Percentiles rank a stretch among this genome's conserved stretches.
Evolutionary conservation across 1,140 invertebrate species (phyloP).

Genomic region (Drosophila ercepeae): DNA sequence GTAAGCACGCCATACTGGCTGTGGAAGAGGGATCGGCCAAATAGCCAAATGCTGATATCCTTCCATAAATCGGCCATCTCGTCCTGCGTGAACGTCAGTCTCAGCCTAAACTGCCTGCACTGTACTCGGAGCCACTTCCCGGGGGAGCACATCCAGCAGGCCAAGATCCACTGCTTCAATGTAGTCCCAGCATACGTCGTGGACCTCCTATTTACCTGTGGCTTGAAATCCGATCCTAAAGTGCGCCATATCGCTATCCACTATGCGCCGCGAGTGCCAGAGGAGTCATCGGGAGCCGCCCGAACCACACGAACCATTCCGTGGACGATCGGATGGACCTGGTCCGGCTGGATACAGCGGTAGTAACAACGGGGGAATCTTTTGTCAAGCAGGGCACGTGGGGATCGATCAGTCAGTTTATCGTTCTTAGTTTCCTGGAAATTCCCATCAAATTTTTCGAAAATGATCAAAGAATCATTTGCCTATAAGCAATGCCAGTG

Average conservation of each 20-base stretch:
- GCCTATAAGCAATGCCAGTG: conserved; percentile 72
- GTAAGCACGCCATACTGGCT: conserved; percentile 18
- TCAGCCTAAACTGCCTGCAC: conserved; percentile 29
- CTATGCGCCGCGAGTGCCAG: neutral
- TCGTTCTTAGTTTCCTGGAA: conserved; percentile 38
- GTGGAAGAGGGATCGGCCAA: neutral
- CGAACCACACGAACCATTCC: too few relatives aligned
- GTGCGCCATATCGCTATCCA: conserved; percentile 11
- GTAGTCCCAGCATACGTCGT: conserved; percentile 16
- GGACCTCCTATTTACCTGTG: conserved; percentile 15
- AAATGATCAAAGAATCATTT: conserved; percentile 70
- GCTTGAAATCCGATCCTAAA: neutral
- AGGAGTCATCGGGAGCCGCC: neutral
- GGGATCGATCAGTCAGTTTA: conserved; percentile 5
- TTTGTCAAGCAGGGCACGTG: conserved; percentile 15
- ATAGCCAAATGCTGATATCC: conserved; percentile 17
- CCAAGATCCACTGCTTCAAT: conserved; percentile 17
- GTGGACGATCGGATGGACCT: too few relatives aligned
- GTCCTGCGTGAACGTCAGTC: conserved; percentile 11
- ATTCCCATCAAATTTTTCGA: conserved; percentile 51
- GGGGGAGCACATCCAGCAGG: conserved; percentile 2
- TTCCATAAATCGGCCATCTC: conserved; percentile 26
- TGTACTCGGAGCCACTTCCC: conserved; percentile 4
- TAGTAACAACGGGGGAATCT: conserved; percentile 8
- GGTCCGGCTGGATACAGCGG: neutral